Evolutionary conservation across 2,888 invertebrate species (phyloP).

Genomic region (Tipula lateralis): DNA sequence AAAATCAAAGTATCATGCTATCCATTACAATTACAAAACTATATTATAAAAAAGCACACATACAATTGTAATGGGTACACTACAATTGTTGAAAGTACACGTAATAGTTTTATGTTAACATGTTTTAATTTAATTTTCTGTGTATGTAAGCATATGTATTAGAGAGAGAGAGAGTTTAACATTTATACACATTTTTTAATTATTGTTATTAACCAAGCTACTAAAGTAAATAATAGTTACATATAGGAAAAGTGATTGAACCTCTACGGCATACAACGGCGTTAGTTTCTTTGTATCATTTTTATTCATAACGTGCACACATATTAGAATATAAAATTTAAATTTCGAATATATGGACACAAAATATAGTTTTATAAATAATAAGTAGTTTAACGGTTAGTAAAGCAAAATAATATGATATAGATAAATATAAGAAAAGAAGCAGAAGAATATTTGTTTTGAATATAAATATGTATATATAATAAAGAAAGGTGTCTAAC

Average conservation of each 20-base stretch:
- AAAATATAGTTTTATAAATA: constrained; percentile 24
- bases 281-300: background rate
- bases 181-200: background rate
- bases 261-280: background rate
- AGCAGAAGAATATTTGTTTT: background rate
- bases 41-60: background rate
- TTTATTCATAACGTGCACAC: background rate
- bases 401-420: background rate
- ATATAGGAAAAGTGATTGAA: background rate
- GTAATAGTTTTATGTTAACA: background rate
- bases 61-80: background rate
- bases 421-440: background rate
- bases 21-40: background rate
- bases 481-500: constrained; percentile 34
- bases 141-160: background rate
- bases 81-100: background rate
- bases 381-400: background rate
- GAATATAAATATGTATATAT: background rate
- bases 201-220: background rate
- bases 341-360: background rate
- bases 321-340: background rate
- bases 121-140: background rate
- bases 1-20: background rate
- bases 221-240: background rate
- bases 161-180: background rate